Conservation (phyloP, 2,797 vertebrate species). For the Siniperca undulata region DNA sequence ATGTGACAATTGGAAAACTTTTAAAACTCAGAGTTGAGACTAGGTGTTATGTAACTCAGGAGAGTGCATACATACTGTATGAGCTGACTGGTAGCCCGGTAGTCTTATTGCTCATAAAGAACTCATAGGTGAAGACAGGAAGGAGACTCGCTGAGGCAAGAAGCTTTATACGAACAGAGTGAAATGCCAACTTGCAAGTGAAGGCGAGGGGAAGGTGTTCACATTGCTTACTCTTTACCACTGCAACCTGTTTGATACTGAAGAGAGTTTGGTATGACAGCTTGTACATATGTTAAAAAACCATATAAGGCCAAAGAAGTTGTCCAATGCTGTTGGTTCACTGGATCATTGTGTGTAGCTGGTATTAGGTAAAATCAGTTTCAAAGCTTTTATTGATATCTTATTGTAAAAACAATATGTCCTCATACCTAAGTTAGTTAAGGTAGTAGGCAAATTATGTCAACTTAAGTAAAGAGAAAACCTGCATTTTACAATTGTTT, state of each 20-base stretch:
- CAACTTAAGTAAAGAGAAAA: too few species aligned
- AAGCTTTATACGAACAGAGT: conserved; percentile 45
- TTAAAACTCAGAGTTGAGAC: conserved; percentile 3
- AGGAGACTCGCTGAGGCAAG: conserved; percentile 34
- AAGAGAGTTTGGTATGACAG: not conserved
- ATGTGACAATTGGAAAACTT: conserved; percentile 19
- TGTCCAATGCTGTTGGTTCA: not conserved
- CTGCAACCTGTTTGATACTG: conserved; percentile 11
- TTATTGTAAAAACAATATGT: not conserved
- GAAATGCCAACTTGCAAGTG: conserved; percentile 51
- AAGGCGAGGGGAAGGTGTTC: conserved; percentile 42
- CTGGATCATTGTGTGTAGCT: not conserved
- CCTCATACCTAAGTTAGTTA: too few species aligned
- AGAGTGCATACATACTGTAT: not conserved
- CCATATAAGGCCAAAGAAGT: not conserved
- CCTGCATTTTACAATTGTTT: too few species aligned
- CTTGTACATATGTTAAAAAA: conserved; percentile 3
- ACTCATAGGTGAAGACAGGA: conserved; percentile 35
- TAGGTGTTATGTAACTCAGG: conserved; percentile 21
- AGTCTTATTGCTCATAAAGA: conserved; percentile 27
- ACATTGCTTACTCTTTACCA: conserved; percentile 49
- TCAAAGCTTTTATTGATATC: not conserved
- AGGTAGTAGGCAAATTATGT: too few species aligned
- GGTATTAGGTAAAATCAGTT: not conserved
- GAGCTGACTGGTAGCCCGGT: conserved; percentile 21